Evolutionary conservation across 1,140 invertebrate species (phyloP).

Genomic region (Neodiprion virginianus): DNA sequence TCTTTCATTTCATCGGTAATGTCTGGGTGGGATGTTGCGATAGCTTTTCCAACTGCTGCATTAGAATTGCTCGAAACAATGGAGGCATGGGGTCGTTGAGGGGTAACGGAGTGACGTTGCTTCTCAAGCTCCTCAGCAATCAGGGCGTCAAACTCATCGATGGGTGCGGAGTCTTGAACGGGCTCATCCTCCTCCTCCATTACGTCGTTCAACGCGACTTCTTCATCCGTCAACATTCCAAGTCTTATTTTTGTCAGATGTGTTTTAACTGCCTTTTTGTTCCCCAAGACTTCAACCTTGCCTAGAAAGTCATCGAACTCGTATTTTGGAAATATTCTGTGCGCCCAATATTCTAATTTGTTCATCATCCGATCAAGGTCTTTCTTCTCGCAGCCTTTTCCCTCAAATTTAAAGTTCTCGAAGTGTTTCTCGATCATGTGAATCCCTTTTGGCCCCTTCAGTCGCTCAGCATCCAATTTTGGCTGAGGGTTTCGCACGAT

Average conservation of each 20-base stretch:
- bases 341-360: conserved; percentile 90
- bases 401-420: conserved; percentile 83
- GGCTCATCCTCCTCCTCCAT: conserved; percentile 37
- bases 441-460: conserved; percentile 81
- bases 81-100: neutral
- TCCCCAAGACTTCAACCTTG: conserved; percentile 81
- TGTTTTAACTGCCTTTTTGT: conserved; percentile 71
- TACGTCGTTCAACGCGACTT: conserved; percentile 40
- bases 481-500: conserved; percentile 72
- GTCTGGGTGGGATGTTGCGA: conserved; percentile 13
- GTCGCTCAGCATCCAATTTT: conserved; percentile 73
- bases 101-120: conserved; percentile 29
- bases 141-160: conserved; percentile 63
- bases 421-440: conserved; percentile 80
- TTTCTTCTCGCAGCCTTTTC: conserved; percentile 82
- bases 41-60: neutral
- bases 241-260: conserved; percentile 68
- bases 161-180: conserved; percentile 34
- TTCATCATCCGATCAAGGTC: conserved; percentile 85
- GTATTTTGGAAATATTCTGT: conserved; percentile 87
- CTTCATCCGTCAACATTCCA: conserved; percentile 63
- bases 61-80: conserved; percentile 19
- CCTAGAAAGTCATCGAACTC: conserved; percentile 86
- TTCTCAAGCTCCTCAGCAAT: conserved; percentile 57
- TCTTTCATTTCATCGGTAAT: conserved; percentile 43